Conservation (phyloP, 2,888 invertebrate species). For the Arge pagana region DNA sequence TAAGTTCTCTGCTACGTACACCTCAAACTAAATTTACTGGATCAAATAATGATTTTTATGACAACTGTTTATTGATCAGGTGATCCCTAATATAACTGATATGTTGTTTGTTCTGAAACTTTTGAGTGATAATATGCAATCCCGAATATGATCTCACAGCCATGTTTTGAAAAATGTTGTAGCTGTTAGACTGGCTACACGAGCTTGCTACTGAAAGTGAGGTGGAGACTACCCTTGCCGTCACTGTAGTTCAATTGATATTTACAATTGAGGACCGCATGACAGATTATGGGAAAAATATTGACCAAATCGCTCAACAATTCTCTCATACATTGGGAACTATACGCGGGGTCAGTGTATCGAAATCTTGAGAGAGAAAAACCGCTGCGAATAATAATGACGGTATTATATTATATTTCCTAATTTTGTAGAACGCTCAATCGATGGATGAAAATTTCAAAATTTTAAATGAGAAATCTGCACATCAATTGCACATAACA, state of each 20-base stretch:
- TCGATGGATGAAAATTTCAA: conserved; percentile 42
- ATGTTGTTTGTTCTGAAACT: too few relatives aligned
- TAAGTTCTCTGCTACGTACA: too few relatives aligned
- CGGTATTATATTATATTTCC: not conserved
- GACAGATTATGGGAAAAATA: conserved; percentile 38
- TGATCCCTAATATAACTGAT: too few relatives aligned
- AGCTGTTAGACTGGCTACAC: conserved; percentile 42
- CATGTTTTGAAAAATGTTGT: not conserved
- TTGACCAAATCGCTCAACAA: conserved; percentile 57
- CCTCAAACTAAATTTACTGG: too few relatives aligned
- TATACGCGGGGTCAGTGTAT: conserved; percentile 55
- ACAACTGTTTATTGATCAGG: too few relatives aligned
- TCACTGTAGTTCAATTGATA: conserved; percentile 40
- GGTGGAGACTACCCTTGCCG: conserved; percentile 28
- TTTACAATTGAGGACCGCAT: conserved; percentile 45
- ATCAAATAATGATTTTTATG: too few relatives aligned
- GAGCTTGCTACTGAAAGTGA: conserved; percentile 36
- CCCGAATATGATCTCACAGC: not conserved
- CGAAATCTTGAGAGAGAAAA: not conserved
- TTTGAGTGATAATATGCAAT: not conserved
- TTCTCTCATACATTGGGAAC: conserved; percentile 57
- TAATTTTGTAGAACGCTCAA: conserved; percentile 25
- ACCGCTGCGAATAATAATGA: not conserved
- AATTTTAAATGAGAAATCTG: conserved; percentile 54
- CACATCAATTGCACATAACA: conserved; percentile 49